Conservation (phyloP, 2,113 vertebrate species). For the Casuarius casuarius region DNA sequence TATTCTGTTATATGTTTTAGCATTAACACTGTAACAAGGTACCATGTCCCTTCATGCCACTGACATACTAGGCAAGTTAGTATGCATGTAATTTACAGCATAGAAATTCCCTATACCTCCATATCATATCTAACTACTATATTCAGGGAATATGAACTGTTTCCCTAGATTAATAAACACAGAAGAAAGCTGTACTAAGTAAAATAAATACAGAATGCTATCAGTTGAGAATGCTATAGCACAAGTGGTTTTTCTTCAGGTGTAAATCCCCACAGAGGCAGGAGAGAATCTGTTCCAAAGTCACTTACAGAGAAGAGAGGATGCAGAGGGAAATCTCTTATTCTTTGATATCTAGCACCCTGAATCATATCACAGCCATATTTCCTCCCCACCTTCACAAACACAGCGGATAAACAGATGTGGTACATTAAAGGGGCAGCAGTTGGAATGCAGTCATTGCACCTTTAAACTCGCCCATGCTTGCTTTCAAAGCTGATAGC, state of each 20-base stretch:
- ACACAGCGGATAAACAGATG: constrained; percentile 25
- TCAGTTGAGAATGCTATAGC: not conserved
- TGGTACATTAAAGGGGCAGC: constrained; percentile 8
- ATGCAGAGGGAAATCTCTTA: not conserved
- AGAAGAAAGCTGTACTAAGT: not conserved
- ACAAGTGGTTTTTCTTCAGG: not conserved
- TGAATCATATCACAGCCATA: not conserved
- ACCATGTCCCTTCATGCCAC: not conserved
- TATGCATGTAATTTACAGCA: constrained; percentile 1
- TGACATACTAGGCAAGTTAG: not conserved
- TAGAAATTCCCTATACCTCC: not conserved
- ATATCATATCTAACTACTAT: not conserved
- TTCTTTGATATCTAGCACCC: not conserved
- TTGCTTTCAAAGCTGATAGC: constrained; percentile 57
- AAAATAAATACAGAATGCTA: not conserved
- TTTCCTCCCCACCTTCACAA: constrained; percentile 55
- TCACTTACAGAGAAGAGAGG: not conserved
- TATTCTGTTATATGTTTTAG: not conserved
- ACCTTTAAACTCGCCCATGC: constrained; percentile 6
- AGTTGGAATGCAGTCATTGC: not conserved
- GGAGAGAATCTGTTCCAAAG: not conserved
- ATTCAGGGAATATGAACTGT: not conserved
- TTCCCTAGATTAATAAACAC: not conserved
- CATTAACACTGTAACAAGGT: constrained; percentile 20
- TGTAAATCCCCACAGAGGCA: not conserved